phyloP scores from a whole-genome alignment of 2,888 invertebrate species.

The Seira sanloemensis region DNA sequence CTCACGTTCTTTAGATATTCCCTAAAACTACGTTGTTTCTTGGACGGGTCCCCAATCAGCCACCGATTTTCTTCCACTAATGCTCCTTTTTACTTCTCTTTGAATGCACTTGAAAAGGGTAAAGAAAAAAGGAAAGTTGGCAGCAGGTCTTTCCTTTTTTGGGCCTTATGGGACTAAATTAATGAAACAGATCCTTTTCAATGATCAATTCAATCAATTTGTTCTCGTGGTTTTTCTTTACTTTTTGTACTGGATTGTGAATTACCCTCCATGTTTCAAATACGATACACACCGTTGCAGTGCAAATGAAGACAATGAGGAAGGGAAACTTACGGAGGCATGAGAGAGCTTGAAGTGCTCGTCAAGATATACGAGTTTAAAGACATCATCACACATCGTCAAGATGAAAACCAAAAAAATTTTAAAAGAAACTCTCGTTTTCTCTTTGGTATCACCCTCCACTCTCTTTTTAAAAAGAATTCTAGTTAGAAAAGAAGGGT shows the following conservation, averaged over 20 bases:
- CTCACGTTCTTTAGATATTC: too few species aligned
- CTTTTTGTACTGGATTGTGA: conserved; percentile 22
- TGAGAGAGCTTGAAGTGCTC: not conserved
- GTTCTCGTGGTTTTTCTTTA: conserved; percentile 33
- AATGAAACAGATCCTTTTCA: conserved; percentile 56
- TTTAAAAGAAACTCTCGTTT: not conserved
- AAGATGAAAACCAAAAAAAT: not conserved
- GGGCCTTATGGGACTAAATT: conserved; percentile 54
- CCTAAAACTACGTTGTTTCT: too few species aligned
- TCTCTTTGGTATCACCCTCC: not conserved
- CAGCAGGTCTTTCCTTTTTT: conserved; percentile 14
- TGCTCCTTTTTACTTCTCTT: conserved; percentile 25
- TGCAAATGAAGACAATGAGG: conserved; percentile 6
- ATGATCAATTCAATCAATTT: conserved; percentile 56
- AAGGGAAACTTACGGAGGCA: not conserved
- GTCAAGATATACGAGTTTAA: not conserved
- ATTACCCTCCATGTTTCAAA: not conserved
- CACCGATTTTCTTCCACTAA: conserved; percentile 31
- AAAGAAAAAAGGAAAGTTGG: conserved; percentile 25
- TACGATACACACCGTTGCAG: conserved; percentile 7
- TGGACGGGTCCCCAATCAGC: conserved; percentile 33
- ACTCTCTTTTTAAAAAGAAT: too few species aligned
- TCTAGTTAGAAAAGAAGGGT: not conserved
- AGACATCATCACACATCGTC: conserved; percentile 4
- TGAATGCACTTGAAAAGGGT: conserved; percentile 50